phyloP scores from a whole-genome alignment of 2,888 invertebrate species.

The Watsonalla binaria region DNA sequence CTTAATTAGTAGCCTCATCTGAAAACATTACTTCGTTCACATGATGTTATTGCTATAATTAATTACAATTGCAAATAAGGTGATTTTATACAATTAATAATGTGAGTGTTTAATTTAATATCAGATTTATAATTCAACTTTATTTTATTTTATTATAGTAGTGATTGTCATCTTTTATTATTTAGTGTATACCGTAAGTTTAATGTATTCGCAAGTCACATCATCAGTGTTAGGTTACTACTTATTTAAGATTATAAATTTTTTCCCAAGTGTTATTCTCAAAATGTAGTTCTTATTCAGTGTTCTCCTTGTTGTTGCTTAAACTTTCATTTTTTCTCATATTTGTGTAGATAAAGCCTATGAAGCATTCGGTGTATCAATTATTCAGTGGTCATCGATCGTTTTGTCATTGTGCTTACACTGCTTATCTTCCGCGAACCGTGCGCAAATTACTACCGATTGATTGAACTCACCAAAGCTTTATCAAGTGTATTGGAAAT shows the following conservation, averaged over 20 bases:
- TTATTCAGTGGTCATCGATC: conserved; percentile 44
- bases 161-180: no score
- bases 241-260: no score
- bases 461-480: conserved; percentile 47
- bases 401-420: conserved; percentile 46
- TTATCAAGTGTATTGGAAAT: conserved; percentile 55
- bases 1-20: conserved; percentile 28
- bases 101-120: background rate
- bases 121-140: no score
- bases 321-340: conserved; percentile 7
- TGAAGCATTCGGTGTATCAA: conserved; percentile 23
- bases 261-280: no score
- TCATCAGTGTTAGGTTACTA: no score
- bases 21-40: conserved; percentile 24
- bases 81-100: background rate
- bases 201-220: no score
- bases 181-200: no score
- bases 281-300: no score
- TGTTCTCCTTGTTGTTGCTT: no score
- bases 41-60: conserved; percentile 29
- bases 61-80: conserved; percentile 7
- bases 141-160: no score
- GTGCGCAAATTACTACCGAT: conserved; percentile 43
- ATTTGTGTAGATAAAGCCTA: conserved; percentile 24
- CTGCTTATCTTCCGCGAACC: conserved; percentile 41